Evolutionary conservation across 2,888 invertebrate species (phyloP).

Genomic region (Meta bourneti): DNA sequence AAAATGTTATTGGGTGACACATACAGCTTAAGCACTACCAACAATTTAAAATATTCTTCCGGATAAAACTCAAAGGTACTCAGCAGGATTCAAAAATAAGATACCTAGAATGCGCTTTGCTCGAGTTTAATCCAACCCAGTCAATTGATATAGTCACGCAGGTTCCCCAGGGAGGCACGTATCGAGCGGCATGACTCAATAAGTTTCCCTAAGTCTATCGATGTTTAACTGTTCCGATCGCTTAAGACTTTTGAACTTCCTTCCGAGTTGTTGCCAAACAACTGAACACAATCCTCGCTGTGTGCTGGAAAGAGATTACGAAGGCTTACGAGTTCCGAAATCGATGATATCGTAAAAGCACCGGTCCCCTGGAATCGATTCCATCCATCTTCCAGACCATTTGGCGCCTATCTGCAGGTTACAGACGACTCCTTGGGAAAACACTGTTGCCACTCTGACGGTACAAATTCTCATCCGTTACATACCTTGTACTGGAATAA

Average conservation of each 20-base stretch:
- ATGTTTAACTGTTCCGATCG: neutral
- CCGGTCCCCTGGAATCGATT: constrained; percentile 53
- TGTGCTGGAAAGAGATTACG: constrained; percentile 50
- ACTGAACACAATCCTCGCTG: neutral
- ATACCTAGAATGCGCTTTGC: no score
- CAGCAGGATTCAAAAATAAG: no score
- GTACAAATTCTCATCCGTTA: constrained; percentile 26
- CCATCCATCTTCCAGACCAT: constrained; percentile 56
- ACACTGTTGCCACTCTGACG: constrained; percentile 16
- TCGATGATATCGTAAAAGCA: constrained; percentile 53
- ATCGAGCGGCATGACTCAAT: neutral
- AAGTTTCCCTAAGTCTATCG: neutral
- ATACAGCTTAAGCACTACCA: no score
- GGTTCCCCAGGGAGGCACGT: neutral
- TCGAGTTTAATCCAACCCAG: no score
- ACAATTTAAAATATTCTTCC: no score
- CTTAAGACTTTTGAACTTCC: neutral
- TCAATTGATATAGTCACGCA: neutral
- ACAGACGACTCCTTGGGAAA: constrained; percentile 33
- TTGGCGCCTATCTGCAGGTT: constrained; percentile 60
- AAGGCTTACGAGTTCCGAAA: constrained; percentile 36
- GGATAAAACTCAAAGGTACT: no score
- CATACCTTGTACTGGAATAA: neutral
- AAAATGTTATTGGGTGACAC: no score
- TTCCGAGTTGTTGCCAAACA: neutral